Evolutionary conservation across 2,888 invertebrate species (phyloP).

Genomic region (Lycocerus yunnanus): DNA sequence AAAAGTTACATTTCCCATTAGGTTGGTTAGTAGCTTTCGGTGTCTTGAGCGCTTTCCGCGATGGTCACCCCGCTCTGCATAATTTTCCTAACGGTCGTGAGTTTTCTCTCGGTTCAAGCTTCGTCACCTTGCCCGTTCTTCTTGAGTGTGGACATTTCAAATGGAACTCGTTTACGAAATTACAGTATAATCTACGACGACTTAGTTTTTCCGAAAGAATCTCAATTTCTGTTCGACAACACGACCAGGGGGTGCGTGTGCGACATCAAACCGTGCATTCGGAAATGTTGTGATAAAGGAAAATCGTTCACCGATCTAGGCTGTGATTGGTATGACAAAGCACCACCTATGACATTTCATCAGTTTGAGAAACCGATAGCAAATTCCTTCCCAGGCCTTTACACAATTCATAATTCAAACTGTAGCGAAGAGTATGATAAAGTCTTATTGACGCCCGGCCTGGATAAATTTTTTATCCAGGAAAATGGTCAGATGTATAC

Average conservation of each 20-base stretch:
- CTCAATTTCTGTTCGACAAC: not conserved
- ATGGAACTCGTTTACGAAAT: conserved; percentile 11
- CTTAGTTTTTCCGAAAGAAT: conserved; percentile 6
- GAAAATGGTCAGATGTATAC: not conserved
- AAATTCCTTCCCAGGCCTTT: conserved; percentile 6
- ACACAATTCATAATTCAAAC: conserved; percentile 10
- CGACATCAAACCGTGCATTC: conserved; percentile 1
- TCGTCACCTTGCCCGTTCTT: not conserved
- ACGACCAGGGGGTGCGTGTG: conserved; percentile 8
- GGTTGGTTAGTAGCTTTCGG: not conserved
- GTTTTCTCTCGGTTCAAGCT: not conserved
- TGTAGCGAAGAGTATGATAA: not conserved
- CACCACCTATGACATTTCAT: not conserved
- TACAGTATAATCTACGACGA: conserved; percentile 20
- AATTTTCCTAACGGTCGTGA: not conserved
- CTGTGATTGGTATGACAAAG: not conserved
- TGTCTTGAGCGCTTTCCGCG: not conserved
- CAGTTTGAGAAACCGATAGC: not conserved
- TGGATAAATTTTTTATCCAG: conserved; percentile 3
- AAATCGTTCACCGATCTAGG: not conserved
- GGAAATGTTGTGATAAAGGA: conserved; percentile 16
- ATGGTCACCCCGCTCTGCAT: not conserved
- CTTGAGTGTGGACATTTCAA: conserved; percentile 25
- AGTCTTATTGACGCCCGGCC: not conserved
- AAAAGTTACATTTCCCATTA: not conserved